phyloP scores from a whole-genome alignment of 2,888 invertebrate species.

The Morpho helenor region DNA sequence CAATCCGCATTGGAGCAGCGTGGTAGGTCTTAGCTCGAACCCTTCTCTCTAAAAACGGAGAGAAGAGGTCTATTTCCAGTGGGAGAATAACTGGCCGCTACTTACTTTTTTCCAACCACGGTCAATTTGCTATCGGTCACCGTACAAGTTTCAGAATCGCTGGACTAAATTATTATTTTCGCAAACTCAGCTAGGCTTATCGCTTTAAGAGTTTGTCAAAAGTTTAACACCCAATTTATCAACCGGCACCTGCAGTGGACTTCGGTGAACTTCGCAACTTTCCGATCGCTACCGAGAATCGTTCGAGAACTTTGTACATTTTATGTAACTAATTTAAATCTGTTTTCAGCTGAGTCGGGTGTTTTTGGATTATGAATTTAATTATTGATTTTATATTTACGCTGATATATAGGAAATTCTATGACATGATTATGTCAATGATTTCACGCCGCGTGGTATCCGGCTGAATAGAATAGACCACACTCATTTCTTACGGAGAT shows the following conservation, averaged over 20 bases:
- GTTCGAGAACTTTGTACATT: conserved; percentile 23
- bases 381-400: conserved; percentile 5
- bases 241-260: conserved; percentile 31
- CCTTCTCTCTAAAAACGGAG: no score
- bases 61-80: no score
- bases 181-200: conserved; percentile 25
- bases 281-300: conserved; percentile 20
- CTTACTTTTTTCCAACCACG: no score
- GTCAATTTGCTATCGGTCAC: no score
- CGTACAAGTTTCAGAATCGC: no score
- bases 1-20: no score
- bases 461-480: no score
- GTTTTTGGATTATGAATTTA: conserved; percentile 15
- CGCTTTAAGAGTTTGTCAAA: conserved; percentile 27
- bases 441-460: no score
- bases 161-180: conserved; percentile 15
- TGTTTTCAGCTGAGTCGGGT: conserved; percentile 13
- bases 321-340: conserved; percentile 21
- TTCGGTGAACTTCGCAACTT: conserved; percentile 29
- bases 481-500: no score
- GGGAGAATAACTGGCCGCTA: no score
- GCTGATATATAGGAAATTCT: neutral
- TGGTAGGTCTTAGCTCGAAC: no score
- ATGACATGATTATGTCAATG: no score
- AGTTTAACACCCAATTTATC: conserved; percentile 32